Evolutionary conservation across 1,140 invertebrate genomes (phyloP), one percentile per base, ranked within the genome.

Genomic region (Eubasilissa regina): DNA sequence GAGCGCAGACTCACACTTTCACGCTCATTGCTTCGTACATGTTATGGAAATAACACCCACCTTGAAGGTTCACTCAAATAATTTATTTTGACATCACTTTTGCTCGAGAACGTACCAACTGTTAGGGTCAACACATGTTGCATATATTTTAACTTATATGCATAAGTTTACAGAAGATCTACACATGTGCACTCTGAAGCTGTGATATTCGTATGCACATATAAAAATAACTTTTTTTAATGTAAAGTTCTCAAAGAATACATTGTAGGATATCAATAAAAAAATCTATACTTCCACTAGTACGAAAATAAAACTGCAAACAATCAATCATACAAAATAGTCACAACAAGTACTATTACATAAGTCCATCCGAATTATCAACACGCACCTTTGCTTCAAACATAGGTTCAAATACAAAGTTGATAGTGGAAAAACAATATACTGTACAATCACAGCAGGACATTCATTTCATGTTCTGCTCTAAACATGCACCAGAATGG

Each of bases 341-440:
- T 80, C 73, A 80, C 79, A 60, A 77, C 74, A 72, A 70, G 70
- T 56, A 56, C 51, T 75, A 78, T 73, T 44, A 75, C 75, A 80
- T 62, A 68, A 75, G 48, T n/a, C 44, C 56, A 79, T 58, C 19
- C 62, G 44, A 72, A 72, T 68, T 56, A 78, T 72, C 35, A 75
- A 60, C 73, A 75, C 73, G 60, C 45, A 47, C 45, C 19, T 17
- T 44, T 66, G 13, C 43, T 15, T 66, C 15, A 44, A 66, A 66
- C 43, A 66, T 45, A 45, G 19, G 58, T 62, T 62, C 25, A 62
- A 9, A 62, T 62, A 62, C 15, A 62, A 47, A 66, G 43, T 47
- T 25, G 19, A 66, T 66, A 13, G 12, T 21, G 58, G 25, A 62
- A 66, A 66, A 66, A 62, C 58, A 62, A 62, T 62, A 21, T 19